Evolutionary conservation across 2,113 vertebrate genomes (phyloP), one percentile per base, ranked within the genome.

Genomic region (Corythornis madagascariensis): DNA sequence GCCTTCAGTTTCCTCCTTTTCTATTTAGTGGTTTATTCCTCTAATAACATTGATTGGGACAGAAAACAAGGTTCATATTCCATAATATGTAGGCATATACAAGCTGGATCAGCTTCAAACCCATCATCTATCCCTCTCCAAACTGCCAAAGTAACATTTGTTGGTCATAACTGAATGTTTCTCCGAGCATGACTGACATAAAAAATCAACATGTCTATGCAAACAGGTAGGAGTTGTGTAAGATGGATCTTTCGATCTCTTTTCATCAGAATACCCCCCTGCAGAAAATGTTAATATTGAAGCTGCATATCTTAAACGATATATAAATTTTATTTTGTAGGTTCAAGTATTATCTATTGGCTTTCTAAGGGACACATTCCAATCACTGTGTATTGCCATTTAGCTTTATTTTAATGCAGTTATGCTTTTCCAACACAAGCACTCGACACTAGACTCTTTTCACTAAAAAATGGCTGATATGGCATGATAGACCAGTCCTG

Each of bases 401-500:
- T 43, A 83, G 61, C 50, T 95, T 92, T 84, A 84, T 72, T 90
- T 88, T 91, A 89, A 89, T 1, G 2, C 6, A 13, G 19, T 60
- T 81, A 67, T 24, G 56, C 40, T 86, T 80, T 89, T 89, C 71
- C 87, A 79, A 94, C n/a, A 52, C 38, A 87, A 76, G 45, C 73
- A 85, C 52, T 73, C 63, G 80, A 87, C 25, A 64, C 26, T 35
- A 83, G 75, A 76, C 73, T 83, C 15, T 87, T 76, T 92, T 57
- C 50, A 88, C 29, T 57, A 65, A 92, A 79, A 93, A 88, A 71
- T 50, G 45, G 18, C 40, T 86, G 77, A 81, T 72, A 81, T 1
- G 38, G 67, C 78, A 79, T 66, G 64, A 91, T 22, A 85, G 11
- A 43, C 56, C 24, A 87, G 75, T 43, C 67, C 50, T 80, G 85